phyloP scores from a whole-genome alignment of 2,797 vertebrate genomes.

The Leptatherina wallacei region DNA sequence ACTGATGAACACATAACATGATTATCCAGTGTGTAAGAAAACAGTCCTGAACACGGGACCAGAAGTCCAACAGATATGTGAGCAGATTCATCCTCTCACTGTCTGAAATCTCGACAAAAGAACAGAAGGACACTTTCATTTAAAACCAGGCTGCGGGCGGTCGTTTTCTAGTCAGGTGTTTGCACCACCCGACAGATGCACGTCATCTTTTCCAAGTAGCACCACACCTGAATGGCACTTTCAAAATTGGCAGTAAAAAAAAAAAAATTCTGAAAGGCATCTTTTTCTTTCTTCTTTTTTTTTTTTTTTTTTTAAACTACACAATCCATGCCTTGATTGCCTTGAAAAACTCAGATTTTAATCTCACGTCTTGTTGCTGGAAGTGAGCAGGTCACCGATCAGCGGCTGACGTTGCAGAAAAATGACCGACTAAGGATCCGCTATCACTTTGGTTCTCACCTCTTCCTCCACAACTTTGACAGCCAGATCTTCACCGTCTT shows the following conservation, averaged over 20 bases:
- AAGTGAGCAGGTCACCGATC: constrained; percentile 40
- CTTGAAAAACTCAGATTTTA: constrained; percentile 46
- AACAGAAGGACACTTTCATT: constrained; percentile 68
- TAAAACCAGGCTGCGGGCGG: constrained; percentile 29
- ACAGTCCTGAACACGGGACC: constrained; percentile 26
- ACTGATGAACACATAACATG: constrained; percentile 22
- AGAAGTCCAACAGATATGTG: constrained; percentile 29
- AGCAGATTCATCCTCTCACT: constrained; percentile 55
- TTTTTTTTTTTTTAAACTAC: constrained; percentile 37
- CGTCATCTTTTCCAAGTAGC: constrained; percentile 46
- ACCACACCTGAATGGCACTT: constrained; percentile 73
- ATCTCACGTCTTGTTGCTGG: constrained; percentile 28
- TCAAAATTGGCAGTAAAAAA: constrained; percentile 42
- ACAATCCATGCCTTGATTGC: constrained; percentile 30
- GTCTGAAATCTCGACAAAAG: constrained; percentile 45
- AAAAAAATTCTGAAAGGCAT: constrained; percentile 38
- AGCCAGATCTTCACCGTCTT: constrained; percentile 94
- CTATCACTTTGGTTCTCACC: constrained; percentile 70
- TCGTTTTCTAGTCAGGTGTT: constrained; percentile 27
- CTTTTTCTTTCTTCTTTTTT: constrained; percentile 9
- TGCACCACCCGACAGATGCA: constrained; percentile 7
- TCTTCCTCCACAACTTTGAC: constrained; percentile 83
- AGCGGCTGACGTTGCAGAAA: constrained; percentile 36
- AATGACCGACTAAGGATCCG: constrained; percentile 38
- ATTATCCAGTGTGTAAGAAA: constrained; percentile 13